phyloP scores from a whole-genome alignment of 2,797 vertebrate genomes.

The Mormyrus proboscirostris region DNA sequence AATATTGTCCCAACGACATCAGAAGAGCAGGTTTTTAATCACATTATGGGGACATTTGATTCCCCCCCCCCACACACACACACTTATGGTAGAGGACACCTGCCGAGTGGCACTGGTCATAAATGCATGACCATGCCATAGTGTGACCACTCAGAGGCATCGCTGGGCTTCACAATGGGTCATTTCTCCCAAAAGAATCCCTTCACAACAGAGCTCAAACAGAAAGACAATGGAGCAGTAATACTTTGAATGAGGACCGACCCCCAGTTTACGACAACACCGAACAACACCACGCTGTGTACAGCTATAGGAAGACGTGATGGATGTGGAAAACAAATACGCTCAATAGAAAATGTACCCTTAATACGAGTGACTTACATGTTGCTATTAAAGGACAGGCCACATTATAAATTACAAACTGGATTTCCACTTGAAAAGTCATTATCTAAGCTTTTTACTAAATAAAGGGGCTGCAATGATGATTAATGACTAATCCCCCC shows the following conservation, averaged over 20 bases:
- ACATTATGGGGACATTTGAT: too few species aligned
- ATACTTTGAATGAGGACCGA: slow-evolving; percentile 5
- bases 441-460: background rate
- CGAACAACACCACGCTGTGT: background rate
- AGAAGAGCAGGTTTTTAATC: too few species aligned
- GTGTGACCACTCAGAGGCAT: slow-evolving; percentile 21
- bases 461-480: background rate
- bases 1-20: background rate
- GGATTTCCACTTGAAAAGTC: background rate
- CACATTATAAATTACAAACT: background rate
- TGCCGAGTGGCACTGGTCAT: background rate
- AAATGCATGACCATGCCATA: slow-evolving; percentile 20
- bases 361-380: background rate
- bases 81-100: slow-evolving; percentile 25
- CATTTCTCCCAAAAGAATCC: background rate
- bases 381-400: background rate
- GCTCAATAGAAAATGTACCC: background rate
- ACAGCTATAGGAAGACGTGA: background rate
- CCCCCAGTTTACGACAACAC: background rate
- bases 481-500: background rate
- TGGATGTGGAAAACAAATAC: background rate
- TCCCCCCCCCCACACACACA: slow-evolving; percentile 22
- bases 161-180: slow-evolving; percentile 10
- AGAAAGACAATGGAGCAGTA: background rate
- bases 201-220: background rate